Conservation (phyloP, 1,140 invertebrate species). For the Psix sp. region DNA sequence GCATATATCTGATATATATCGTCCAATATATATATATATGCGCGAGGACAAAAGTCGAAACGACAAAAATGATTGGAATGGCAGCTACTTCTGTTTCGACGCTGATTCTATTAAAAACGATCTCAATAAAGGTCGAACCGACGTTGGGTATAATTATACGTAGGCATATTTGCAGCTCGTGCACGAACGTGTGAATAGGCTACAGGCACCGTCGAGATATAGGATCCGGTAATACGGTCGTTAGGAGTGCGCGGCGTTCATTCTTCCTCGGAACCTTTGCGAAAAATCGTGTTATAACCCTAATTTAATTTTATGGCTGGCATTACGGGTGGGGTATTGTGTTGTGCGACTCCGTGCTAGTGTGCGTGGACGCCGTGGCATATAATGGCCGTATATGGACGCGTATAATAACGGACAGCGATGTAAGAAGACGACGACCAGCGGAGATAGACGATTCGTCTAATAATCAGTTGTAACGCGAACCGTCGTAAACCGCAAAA, state of each 20-base stretch:
- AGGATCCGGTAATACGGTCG: slow-evolving; percentile 60
- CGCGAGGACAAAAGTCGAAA: too few relatives aligned
- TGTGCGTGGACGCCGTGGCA: slow-evolving; percentile 58
- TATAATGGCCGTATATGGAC: slow-evolving; percentile 75
- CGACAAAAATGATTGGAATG: too few relatives aligned
- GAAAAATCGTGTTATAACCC: slow-evolving; percentile 78
- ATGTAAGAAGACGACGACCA: slow-evolving; percentile 38
- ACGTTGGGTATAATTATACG: slow-evolving; percentile 46
- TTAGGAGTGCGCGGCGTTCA: slow-evolving; percentile 61
- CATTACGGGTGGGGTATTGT: slow-evolving; percentile 73
- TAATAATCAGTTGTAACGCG: slow-evolving; percentile 78
- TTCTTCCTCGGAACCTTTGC: slow-evolving; percentile 67
- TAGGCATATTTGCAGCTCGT: slow-evolving; percentile 48
- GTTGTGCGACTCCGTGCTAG: slow-evolving; percentile 53
- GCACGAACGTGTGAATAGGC: slow-evolving; percentile 48
- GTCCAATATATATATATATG: too few relatives aligned
- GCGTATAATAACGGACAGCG: slow-evolving; percentile 72
- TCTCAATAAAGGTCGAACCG: slow-evolving; percentile 27
- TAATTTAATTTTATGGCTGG: slow-evolving; percentile 78
- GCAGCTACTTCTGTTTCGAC: too few relatives aligned
- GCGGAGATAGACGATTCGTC: slow-evolving; percentile 61
- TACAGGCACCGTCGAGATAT: slow-evolving; percentile 29
- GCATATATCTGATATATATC: too few relatives aligned
- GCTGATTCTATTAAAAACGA: too few relatives aligned
- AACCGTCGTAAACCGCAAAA: slow-evolving; percentile 76